A percentile compares a stretch with the other conserved stretches of the same genome.
Evolutionary conservation across 2,888 invertebrate genomes (phyloP).

Genomic region (Elgonia sp.): DNA sequence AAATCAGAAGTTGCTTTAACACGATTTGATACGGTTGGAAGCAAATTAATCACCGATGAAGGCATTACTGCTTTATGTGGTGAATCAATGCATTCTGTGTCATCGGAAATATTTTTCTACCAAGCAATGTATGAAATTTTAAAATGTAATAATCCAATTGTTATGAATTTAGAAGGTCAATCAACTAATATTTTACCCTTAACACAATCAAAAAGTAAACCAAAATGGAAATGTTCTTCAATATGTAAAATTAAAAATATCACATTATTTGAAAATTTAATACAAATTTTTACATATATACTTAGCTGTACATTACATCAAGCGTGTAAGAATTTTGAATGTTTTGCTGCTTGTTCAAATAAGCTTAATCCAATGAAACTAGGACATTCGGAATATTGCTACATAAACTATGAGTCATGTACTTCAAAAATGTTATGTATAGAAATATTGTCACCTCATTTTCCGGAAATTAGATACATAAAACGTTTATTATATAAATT

Average conservation of each 20-base stretch:
- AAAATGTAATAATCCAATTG: not conserved
- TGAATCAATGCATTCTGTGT: slow-evolving; percentile 19
- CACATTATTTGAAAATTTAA: not conserved
- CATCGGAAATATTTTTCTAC: slow-evolving; percentile 7
- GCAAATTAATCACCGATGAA: too few relatives aligned
- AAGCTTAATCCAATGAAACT: slow-evolving; percentile 24
- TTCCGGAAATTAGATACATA: too few relatives aligned
- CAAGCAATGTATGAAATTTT: slow-evolving; percentile 7
- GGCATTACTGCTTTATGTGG: slow-evolving; percentile 9
- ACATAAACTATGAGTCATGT: slow-evolving; percentile 54
- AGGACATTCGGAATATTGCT: slow-evolving; percentile 65
- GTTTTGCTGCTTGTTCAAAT: not conserved
- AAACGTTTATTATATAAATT: too few relatives aligned
- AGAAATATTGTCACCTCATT: slow-evolving; percentile 59
- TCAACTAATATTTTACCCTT: not conserved
- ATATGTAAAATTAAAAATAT: slow-evolving; percentile 12
- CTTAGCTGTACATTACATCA: not conserved
- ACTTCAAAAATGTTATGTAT: slow-evolving; percentile 56
- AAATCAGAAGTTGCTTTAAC: too few relatives aligned
- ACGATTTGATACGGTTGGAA: too few relatives aligned
- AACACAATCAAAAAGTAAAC: not conserved
- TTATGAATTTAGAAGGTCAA: slow-evolving; percentile 12
- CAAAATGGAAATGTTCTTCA: slow-evolving; percentile 18
- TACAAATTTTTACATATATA: not conserved
- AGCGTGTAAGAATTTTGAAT: slow-evolving; percentile 2